A percentile compares a stretch with the other conserved stretches of the same genome.
These are phyloP conservation scores for Masnerella sp. DNA, from an alignment of 2,888 invertebrate genomes.

Conservation along the genomic window DNA sequence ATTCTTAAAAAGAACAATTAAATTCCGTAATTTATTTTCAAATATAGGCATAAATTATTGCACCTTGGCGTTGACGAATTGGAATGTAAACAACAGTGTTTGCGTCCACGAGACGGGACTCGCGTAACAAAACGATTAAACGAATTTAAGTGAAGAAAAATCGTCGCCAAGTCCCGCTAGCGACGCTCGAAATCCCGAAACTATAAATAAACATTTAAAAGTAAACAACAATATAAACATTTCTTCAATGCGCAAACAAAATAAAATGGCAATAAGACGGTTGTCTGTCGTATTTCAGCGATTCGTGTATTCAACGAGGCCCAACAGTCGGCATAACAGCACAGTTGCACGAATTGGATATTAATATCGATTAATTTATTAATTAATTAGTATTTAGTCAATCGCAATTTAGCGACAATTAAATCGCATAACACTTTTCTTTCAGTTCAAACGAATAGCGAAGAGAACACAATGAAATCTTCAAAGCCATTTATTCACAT, in stretches of 20 bases:
- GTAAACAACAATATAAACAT: conserved; percentile 46
- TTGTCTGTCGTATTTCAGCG: conserved; percentile 18
- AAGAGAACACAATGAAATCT: too few species aligned
- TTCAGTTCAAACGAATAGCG: too few species aligned
- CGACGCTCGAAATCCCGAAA: conserved; percentile 10
- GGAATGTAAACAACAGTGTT: conserved; percentile 50
- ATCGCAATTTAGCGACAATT: too few species aligned
- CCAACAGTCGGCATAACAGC: neutral
- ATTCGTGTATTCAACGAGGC: conserved; percentile 7
- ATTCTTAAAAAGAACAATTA: too few species aligned
- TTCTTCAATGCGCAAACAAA: conserved; percentile 27
- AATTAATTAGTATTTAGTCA: too few species aligned
- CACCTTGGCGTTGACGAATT: conserved; percentile 37
- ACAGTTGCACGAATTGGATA: neutral
- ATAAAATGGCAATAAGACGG: conserved; percentile 11
- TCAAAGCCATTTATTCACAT: too few species aligned
- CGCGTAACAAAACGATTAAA: conserved; percentile 32
- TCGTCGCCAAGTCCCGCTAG: conserved; percentile 10
- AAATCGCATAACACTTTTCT: too few species aligned
- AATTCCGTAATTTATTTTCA: too few species aligned
- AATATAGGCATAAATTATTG: conserved; percentile 37
- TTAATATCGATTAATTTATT: too few species aligned
- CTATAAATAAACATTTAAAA: conserved; percentile 48
- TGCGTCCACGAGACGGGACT: conserved; percentile 15
- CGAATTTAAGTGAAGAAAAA: conserved; percentile 32